These are phyloP conservation scores for Neosilurus hyrtlii DNA, from an alignment of 2,797 vertebrate genomes.

Conservation along the genomic window DNA sequence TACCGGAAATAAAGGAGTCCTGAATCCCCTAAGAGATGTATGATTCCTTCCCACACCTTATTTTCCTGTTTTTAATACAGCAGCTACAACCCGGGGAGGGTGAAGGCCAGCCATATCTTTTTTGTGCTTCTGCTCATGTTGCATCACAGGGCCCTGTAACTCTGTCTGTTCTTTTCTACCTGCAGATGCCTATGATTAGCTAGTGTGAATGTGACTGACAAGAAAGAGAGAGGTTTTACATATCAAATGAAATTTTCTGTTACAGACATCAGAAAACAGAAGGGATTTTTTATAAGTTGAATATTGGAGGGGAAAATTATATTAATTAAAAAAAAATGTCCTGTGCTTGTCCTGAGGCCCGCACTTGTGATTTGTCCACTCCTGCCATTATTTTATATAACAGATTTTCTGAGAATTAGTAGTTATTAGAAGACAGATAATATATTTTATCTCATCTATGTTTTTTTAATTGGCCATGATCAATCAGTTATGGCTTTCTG, in stretches of 20 bases:
- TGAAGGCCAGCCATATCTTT: neutral
- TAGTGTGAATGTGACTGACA: neutral
- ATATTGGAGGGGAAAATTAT: too few relatives aligned
- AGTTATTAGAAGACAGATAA: neutral
- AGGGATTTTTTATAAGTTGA: neutral
- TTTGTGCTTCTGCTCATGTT: neutral
- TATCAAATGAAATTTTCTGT: neutral
- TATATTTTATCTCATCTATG: neutral
- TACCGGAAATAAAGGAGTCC: too few relatives aligned
- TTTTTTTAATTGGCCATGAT: neutral
- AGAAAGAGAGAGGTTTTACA: neutral
- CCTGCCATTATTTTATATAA: neutral
- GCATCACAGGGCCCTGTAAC: neutral
- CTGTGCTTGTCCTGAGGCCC: neutral
- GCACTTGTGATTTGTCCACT: constrained; percentile 1
- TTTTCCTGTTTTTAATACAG: neutral
- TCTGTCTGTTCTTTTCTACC: neutral
- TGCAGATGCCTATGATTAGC: neutral
- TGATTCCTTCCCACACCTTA: neutral
- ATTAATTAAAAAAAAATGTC: neutral
- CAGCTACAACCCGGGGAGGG: neutral
- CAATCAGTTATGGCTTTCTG: neutral
- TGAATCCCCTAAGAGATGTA: neutral
- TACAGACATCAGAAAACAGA: neutral
- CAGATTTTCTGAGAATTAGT: neutral